These are phyloP conservation scores for Grammomys dolichurus DNA, from an alignment of 2,113 vertebrate species.

Conservation along the genomic window DNA sequence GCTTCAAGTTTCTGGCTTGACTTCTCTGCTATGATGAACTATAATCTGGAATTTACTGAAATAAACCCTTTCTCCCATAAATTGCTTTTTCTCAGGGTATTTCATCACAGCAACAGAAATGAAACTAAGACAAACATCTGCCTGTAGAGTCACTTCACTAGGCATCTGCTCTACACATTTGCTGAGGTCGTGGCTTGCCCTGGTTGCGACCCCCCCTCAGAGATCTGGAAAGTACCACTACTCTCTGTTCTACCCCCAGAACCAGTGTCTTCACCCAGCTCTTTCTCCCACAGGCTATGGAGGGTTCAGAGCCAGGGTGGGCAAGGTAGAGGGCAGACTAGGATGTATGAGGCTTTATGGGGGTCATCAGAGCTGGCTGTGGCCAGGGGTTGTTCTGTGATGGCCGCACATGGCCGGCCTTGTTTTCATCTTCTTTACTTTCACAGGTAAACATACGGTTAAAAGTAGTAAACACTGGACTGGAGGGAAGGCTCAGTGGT, in stretches of 20 bases:
- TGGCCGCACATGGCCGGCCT: too few relatives aligned
- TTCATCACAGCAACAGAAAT: background rate
- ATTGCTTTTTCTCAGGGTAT: too few relatives aligned
- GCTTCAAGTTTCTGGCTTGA: background rate
- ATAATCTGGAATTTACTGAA: background rate
- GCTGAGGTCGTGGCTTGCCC: background rate
- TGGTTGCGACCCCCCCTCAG: background rate
- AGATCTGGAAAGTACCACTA: too few relatives aligned
- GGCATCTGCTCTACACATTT: background rate
- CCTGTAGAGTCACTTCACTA: background rate
- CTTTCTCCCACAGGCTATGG: background rate
- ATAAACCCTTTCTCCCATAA: background rate
- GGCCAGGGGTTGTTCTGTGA: background rate
- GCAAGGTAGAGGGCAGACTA: background rate
- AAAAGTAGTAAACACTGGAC: too few relatives aligned
- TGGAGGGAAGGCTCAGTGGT: too few relatives aligned
- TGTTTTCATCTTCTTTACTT: background rate
- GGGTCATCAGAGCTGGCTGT: background rate
- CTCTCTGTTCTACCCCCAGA: background rate
- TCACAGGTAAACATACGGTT: background rate
- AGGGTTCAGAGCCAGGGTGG: background rate
- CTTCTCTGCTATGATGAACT: background rate
- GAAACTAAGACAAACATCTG: background rate
- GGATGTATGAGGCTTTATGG: background rate
- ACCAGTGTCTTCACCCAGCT: background rate